These are phyloP conservation scores for Tangachromis dhanisi DNA, from an alignment of 2,113 vertebrate genomes.

Conservation along the genomic window DNA sequence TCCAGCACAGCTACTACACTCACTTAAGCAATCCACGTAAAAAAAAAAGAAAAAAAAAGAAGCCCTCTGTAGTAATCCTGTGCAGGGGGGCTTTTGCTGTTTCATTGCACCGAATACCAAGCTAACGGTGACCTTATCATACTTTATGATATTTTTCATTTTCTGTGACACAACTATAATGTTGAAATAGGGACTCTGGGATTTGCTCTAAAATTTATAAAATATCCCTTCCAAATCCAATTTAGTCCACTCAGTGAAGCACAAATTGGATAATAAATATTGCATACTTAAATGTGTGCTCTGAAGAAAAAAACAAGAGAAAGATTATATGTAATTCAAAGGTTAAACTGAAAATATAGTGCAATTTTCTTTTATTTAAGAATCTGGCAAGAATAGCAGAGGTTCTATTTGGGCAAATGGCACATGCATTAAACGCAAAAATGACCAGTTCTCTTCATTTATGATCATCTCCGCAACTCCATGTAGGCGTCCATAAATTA, in stretches of 20 bases:
- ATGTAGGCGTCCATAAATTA: not conserved
- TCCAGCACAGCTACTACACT: not conserved
- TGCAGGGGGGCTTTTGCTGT: not conserved
- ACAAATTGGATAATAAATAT: conserved; percentile 24
- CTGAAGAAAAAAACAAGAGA: not conserved
- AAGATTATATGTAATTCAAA: not conserved
- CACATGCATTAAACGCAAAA: not conserved
- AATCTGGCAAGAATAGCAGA: not conserved
- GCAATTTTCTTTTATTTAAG: not conserved
- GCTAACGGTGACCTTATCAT: not conserved
- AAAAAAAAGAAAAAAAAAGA: not conserved
- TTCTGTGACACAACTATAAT: not conserved
- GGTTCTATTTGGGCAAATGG: not conserved
- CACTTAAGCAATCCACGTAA: not conserved
- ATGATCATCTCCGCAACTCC: not conserved
- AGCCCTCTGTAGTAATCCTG: not conserved
- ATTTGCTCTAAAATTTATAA: conserved; percentile 11
- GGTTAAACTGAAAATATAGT: not conserved
- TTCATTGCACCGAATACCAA: not conserved
- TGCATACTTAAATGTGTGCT: not conserved
- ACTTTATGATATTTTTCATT: conserved; percentile 10
- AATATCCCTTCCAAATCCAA: conserved; percentile 13
- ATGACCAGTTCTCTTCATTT: not conserved
- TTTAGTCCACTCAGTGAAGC: not conserved
- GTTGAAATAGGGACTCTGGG: conserved; percentile 1